Conservation (phyloP, 2,797 vertebrate genomes). For the Sciurus carolinensis region DNA sequence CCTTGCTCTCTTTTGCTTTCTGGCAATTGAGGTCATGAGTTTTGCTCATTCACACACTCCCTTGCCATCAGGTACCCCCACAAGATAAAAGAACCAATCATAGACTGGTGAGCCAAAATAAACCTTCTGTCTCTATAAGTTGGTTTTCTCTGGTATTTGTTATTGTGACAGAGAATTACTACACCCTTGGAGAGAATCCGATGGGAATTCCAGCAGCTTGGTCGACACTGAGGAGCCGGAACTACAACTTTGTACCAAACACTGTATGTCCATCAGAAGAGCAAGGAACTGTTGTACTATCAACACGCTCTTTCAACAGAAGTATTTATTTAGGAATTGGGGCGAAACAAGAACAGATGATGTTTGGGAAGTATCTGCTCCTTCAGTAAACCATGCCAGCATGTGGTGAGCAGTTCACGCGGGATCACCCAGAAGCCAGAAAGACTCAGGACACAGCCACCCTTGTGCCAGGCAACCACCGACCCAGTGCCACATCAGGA, state of each 20-base stretch:
- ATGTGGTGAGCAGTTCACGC: neutral
- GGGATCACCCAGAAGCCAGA: neutral
- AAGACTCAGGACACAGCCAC: neutral
- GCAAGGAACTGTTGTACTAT: neutral
- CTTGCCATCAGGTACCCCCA: neutral
- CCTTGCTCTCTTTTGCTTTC: neutral
- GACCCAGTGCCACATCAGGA: neutral
- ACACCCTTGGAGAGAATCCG: neutral
- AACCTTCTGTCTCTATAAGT: neutral
- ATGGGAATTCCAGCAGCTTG: neutral
- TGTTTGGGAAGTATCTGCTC: constrained; percentile 31
- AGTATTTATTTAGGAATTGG: neutral
- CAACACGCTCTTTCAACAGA: neutral
- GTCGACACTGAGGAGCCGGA: neutral
- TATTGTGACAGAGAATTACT: neutral
- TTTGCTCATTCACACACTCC: neutral
- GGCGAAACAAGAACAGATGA: constrained; percentile 56
- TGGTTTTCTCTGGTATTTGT: neutral
- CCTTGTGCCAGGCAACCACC: fast-evolving
- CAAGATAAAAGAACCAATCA: neutral
- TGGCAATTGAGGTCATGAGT: neutral
- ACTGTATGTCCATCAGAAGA: neutral
- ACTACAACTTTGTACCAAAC: neutral
- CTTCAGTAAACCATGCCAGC: neutral
- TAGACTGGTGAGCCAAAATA: neutral